Evolutionary conservation across 2,888 invertebrate species (phyloP).

Genomic region (Linyphia triangularis): DNA sequence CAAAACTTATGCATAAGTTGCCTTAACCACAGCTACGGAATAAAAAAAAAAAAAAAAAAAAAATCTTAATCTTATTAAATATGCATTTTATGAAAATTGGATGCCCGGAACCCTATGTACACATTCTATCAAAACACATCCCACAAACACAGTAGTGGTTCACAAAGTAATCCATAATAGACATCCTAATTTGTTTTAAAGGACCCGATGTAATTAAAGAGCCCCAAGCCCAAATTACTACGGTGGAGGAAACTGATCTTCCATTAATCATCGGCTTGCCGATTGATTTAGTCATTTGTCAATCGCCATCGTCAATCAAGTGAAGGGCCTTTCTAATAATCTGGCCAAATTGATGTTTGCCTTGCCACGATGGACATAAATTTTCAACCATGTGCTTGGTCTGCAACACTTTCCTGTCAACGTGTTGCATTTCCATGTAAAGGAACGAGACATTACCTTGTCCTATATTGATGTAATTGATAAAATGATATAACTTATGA

Average conservation of each 20-base stretch:
- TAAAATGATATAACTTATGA: too few relatives aligned
- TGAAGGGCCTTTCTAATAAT: neutral
- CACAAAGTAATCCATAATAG: neutral
- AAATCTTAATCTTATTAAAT: neutral
- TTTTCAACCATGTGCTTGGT: neutral
- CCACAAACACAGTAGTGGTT: too few relatives aligned
- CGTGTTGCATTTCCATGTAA: too few relatives aligned
- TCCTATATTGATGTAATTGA: too few relatives aligned
- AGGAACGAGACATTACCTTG: too few relatives aligned
- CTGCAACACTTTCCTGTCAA: too few relatives aligned
- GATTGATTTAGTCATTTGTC: conserved; percentile 6
- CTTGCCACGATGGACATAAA: neutral
- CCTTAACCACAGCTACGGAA: too few relatives aligned
- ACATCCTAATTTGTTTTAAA: neutral
- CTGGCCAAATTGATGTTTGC: neutral
- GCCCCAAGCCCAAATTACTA: neutral
- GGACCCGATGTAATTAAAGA: neutral
- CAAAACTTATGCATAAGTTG: too few relatives aligned
- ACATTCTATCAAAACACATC: too few relatives aligned
- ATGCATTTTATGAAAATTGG: too few relatives aligned
- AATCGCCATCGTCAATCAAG: neutral
- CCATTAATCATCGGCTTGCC: neutral
- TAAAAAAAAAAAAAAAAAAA: too few relatives aligned
- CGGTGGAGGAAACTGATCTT: neutral
- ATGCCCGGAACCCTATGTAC: too few relatives aligned